These are phyloP conservation scores for Phataginus tricuspis DNA, from an alignment of 2,797 vertebrate species.

Conservation along the genomic window DNA sequence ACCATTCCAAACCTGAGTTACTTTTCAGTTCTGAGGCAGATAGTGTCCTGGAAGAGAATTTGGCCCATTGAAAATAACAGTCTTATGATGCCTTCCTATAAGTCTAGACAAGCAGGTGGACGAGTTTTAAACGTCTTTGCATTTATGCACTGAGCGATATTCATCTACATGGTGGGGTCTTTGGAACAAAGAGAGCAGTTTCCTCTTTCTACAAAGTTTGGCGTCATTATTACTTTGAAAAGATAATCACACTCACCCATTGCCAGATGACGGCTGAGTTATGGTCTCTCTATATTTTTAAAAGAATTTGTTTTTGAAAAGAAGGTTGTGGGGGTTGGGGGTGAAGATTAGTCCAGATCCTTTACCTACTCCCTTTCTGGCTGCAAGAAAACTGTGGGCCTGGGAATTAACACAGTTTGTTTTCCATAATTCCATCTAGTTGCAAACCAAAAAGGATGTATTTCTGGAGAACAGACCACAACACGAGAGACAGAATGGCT, in stretches of 20 bases:
- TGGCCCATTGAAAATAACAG: constrained; percentile 3
- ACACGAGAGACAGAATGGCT: not conserved
- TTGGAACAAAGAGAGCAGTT: constrained; percentile 63
- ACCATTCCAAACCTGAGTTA: constrained; percentile 20
- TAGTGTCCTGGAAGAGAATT: constrained; percentile 31
- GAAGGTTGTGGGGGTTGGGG: not conserved
- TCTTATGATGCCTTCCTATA: constrained; percentile 57
- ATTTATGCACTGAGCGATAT: constrained; percentile 45
- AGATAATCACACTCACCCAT: constrained; percentile 1
- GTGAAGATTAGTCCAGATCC: not conserved
- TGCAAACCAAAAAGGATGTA: constrained; percentile 27
- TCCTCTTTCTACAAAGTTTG: constrained; percentile 68
- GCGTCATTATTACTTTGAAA: constrained; percentile 68
- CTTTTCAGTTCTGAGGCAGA: constrained; percentile 44
- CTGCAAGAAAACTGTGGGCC: constrained; percentile 64
- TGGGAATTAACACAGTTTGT: constrained; percentile 54
- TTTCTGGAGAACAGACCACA: constrained; percentile 63
- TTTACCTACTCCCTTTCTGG: constrained; percentile 20
- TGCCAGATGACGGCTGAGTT: constrained; percentile 54
- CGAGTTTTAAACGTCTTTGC: constrained; percentile 33
- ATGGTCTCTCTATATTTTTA: constrained; percentile 45
- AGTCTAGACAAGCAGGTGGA: constrained; percentile 68
- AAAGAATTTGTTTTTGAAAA: constrained; percentile 62
- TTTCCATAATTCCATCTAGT: constrained; percentile 50
- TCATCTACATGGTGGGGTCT: constrained; percentile 52